phyloP scores from a whole-genome alignment of 2,888 invertebrate genomes.

The Oligia fasciuncula region DNA sequence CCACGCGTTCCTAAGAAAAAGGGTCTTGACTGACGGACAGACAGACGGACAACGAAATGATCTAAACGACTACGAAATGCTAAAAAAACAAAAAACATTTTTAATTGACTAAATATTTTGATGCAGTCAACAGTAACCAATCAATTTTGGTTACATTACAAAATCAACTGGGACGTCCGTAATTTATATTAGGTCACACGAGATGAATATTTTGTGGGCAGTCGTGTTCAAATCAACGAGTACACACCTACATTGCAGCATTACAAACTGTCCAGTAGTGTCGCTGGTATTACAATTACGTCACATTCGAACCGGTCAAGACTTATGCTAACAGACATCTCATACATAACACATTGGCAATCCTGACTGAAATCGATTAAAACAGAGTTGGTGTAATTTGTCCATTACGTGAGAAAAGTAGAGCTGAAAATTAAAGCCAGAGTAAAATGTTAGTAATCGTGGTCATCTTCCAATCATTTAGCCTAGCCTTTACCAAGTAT shows the following conservation, averaged over 20 bases:
- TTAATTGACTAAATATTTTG: neutral
- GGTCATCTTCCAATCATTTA: neutral
- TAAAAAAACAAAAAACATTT: too few species aligned
- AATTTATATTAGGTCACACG: slow-evolving; percentile 43
- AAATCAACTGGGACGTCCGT: slow-evolving; percentile 23
- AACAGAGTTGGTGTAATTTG: neutral
- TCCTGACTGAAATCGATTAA: neutral
- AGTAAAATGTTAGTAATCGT: too few species aligned
- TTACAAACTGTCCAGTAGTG: slow-evolving; percentile 18
- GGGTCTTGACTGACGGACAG: too few species aligned
- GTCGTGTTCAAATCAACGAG: slow-evolving; percentile 30
- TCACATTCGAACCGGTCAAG: slow-evolving; percentile 34
- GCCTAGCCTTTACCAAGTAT: neutral
- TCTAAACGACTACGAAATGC: too few species aligned
- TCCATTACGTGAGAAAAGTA: neutral
- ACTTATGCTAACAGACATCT: slow-evolving; percentile 13
- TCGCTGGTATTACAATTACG: slow-evolving; percentile 29
- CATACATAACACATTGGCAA: neutral
- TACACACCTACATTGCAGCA: neutral
- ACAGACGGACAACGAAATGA: too few species aligned
- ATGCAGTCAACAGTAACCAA: neutral
- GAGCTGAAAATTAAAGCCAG: too few species aligned
- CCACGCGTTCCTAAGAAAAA: too few species aligned
- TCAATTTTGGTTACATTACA: slow-evolving; percentile 20
- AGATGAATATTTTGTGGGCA: slow-evolving; percentile 43